Evolutionary conservation across 2,113 vertebrate genomes (phyloP).

Genomic region (Podilymbus podiceps): DNA sequence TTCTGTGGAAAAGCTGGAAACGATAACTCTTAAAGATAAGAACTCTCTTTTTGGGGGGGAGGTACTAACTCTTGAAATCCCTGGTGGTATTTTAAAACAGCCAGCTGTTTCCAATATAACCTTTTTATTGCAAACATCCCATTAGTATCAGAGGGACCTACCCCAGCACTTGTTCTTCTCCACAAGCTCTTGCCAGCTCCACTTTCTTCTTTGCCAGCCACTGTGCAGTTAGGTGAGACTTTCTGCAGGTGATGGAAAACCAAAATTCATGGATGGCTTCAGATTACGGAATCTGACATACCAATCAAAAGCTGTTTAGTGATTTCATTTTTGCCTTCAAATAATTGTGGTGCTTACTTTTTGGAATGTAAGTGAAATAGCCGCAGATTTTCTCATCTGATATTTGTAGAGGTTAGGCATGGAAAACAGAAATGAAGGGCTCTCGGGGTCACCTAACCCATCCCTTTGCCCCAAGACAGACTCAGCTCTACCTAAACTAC

Average conservation of each 20-base stretch:
- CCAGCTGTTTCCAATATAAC: background rate
- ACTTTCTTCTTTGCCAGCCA: background rate
- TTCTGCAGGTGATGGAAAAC: background rate
- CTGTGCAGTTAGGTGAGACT: background rate
- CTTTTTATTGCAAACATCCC: background rate
- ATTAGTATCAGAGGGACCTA: background rate
- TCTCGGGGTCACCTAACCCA: background rate
- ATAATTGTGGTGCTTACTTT: background rate
- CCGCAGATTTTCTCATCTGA: background rate
- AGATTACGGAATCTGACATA: background rate
- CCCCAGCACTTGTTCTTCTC: background rate
- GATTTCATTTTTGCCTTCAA: background rate
- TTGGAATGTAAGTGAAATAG: background rate
- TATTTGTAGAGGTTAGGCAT: background rate
- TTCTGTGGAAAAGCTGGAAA: conserved; percentile 24
- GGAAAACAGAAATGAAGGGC: background rate
- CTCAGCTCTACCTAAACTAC: background rate
- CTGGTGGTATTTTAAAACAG: background rate
- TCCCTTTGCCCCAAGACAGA: background rate
- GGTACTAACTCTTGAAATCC: background rate
- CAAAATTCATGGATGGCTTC: background rate
- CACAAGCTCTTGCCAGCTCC: background rate
- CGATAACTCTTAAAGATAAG: background rate
- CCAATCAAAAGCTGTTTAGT: background rate
- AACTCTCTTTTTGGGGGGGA: background rate